Percentiles rank a stretch among this genome's conserved stretches.
Conservation (phyloP, 2,797 vertebrate species). For the Silurus aristotelis region DNA sequence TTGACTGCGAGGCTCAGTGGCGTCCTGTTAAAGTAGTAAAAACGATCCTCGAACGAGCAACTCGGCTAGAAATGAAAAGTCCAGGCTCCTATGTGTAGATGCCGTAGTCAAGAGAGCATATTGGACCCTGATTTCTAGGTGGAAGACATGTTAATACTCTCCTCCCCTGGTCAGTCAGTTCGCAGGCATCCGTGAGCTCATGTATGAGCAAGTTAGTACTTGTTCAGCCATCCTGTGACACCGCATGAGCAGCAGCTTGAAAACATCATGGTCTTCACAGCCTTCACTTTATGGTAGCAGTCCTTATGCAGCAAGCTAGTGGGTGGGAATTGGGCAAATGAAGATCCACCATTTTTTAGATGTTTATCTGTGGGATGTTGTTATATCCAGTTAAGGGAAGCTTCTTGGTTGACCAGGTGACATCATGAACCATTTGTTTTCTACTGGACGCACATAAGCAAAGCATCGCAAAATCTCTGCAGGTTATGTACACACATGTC, state of each 20-base stretch:
- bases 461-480: too few relatives aligned
- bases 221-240: constrained; percentile 9
- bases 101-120: background rate
- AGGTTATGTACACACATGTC: too few relatives aligned
- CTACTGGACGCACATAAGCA: too few relatives aligned
- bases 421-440: too few relatives aligned
- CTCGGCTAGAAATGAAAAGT: background rate
- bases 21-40: background rate
- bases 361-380: too few relatives aligned
- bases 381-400: too few relatives aligned
- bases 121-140: background rate
- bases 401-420: too few relatives aligned
- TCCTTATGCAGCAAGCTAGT: too few relatives aligned
- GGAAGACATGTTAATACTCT: background rate
- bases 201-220: constrained; percentile 7
- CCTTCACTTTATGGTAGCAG: background rate
- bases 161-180: background rate
- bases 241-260: background rate
- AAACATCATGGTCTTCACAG: background rate
- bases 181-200: constrained; percentile 8
- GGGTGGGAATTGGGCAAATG: background rate
- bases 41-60: background rate
- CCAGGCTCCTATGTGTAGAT: background rate
- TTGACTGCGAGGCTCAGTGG: constrained; percentile 1
- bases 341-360: too few relatives aligned